Base-by-base conservation (phyloP, 2,888 invertebrate genomes). In the Drosophila heteroneura region DNA sequence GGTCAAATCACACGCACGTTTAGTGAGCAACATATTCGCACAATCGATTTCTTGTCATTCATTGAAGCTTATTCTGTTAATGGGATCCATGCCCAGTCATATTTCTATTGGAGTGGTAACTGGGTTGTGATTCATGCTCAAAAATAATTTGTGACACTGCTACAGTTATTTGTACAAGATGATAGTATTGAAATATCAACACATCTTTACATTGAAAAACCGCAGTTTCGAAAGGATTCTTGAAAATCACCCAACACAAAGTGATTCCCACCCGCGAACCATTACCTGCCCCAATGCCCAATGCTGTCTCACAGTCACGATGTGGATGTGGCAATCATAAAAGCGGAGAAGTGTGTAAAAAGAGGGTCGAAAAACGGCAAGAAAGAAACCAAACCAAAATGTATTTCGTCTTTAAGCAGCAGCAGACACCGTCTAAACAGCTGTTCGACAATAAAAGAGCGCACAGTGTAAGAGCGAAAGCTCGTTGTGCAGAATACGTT, bases 261-360 rank as follows among this genome's bases (percentile, higher is more conserved):
- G 10, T 22, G 22, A 65, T 26, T 26, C 12, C 37, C 33, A 37
- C 47, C 33, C 35, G 47, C 56, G 35, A 68, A 81, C 83, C 87
- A 84, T 85, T 84, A 91, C 89, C 91, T 91, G 87, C 79, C 90
- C 77, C 85, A 91, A 91, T 72, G 76, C 33, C 74, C 62, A 47
- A 16, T 16, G 47, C 58, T 59, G 59, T 59, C 53, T 70, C 56
- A 26, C 51, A 53, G 49, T 58, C 59, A 51, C 53, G 74, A 57
- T 74, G 61, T 74, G 73, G 71, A 64, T 74, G 60, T 62, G 57
- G 56, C 54, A 76, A 79, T 64, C 69, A 82, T 57, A 74, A 61
- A 35, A 54, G 58, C 58, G 4, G 26, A 9, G 41, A 26, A 56
- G 30, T 52, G 19, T 35, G 26, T 22, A 22, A 32, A 61, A 49